Conservation (phyloP, 2,113 vertebrate genomes). For the Melozone crissalis region DNA sequence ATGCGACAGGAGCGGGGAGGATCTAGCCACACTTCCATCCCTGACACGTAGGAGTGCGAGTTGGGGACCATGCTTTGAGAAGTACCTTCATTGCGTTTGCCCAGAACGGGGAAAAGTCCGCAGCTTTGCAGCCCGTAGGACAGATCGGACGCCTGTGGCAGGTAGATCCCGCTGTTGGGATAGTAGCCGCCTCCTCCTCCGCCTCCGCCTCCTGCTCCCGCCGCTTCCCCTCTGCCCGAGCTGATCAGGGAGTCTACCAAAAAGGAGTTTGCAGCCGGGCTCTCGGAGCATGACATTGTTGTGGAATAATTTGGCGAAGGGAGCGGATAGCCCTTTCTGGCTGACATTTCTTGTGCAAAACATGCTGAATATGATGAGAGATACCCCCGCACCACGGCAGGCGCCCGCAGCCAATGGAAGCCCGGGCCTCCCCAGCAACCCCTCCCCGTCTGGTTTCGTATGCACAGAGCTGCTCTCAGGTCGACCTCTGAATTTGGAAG, state of each 20-base stretch:
- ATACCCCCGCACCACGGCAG: constrained; percentile 91
- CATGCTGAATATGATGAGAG: constrained; percentile 99
- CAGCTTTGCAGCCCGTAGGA: constrained; percentile 93
- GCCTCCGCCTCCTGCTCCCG: constrained; percentile 79
- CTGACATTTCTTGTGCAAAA: constrained; percentile 99
- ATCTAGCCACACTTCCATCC: constrained; percentile 95
- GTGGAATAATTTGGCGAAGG: constrained; percentile 96
- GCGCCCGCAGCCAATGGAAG: constrained; percentile 95
- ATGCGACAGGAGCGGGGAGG: constrained; percentile 89
- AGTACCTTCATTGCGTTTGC: constrained; percentile 89
- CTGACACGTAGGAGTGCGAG: constrained; percentile 86
- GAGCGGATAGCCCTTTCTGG: constrained; percentile 98
- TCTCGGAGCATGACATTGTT: constrained; percentile 99
- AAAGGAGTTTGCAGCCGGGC: constrained; percentile 95
- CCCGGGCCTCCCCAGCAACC: constrained; percentile 84
- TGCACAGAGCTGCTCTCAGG: constrained; percentile 81
- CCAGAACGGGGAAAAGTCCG: constrained; percentile 91
- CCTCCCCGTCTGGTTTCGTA: constrained; percentile 91
- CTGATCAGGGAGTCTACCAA: constrained; percentile 98
- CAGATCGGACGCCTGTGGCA: constrained; percentile 89
- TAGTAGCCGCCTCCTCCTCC: constrained; percentile 85
- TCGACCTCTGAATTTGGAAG: constrained; percentile 86
- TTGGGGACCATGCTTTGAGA: constrained; percentile 82
- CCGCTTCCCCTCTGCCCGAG: constrained; percentile 87
- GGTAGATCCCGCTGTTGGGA: constrained; percentile 88